These are phyloP conservation scores for Brachypterus glaber DNA, from an alignment of 2,888 invertebrate genomes.

Conservation along the genomic window DNA sequence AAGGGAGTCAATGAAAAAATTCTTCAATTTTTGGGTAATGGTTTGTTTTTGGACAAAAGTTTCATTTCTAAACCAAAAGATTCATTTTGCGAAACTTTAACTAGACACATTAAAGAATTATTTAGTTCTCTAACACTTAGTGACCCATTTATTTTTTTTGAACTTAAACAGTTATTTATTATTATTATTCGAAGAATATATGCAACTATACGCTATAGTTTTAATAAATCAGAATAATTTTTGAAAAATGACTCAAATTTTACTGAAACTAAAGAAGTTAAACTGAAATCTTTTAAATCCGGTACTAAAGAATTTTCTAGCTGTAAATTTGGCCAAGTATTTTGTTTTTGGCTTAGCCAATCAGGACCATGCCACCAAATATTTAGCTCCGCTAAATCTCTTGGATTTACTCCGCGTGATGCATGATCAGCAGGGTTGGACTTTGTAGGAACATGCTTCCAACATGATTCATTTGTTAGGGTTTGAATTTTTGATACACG, in stretches of 20 bases:
- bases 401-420: slow-evolving; percentile 2
- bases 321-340: slow-evolving; percentile 3
- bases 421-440: slow-evolving; percentile 12
- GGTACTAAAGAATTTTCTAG: too few relatives aligned
- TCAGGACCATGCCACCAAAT: slow-evolving; percentile 10
- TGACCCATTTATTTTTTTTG: too few relatives aligned
- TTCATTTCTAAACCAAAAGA: slow-evolving; percentile 7
- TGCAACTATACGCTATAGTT: slow-evolving; percentile 3
- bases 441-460: slow-evolving; percentile 8
- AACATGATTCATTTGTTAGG: slow-evolving; percentile 1
- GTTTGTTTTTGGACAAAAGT: slow-evolving; percentile 1
- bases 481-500: slow-evolving; percentile 11
- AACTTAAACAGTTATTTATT: too few relatives aligned
- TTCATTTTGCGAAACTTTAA: slow-evolving; percentile 1
- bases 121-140: slow-evolving; percentile 1
- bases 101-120: slow-evolving; percentile 2
- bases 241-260: too few relatives aligned
- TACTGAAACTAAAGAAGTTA: too few relatives aligned
- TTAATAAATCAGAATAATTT: slow-evolving; percentile 3
- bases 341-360: slow-evolving; percentile 1
- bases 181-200: too few relatives aligned
- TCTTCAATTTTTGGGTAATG: slow-evolving; percentile 2
- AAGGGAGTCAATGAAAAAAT: slow-evolving; percentile 14
- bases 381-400: slow-evolving; percentile 2
- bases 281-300: too few relatives aligned